phyloP scores from a whole-genome alignment of 1,140 invertebrate genomes.

The Calephelis nemesis region DNA sequence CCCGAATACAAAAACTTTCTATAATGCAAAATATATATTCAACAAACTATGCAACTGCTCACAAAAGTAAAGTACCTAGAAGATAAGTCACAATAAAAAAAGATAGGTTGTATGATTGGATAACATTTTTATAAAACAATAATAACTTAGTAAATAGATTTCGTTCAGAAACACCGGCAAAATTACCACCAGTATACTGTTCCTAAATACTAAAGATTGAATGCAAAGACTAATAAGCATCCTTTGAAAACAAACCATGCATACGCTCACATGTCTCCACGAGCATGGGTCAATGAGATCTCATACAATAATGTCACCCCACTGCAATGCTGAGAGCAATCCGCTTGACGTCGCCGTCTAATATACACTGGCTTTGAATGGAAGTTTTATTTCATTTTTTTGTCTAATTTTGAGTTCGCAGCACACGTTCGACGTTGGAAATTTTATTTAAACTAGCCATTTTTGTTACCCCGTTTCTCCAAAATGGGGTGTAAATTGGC shows the following conservation, averaged over 20 bases:
- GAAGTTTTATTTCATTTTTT: slow-evolving; percentile 52
- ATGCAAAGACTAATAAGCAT: neutral
- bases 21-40: too few relatives aligned
- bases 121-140: too few relatives aligned
- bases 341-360: slow-evolving; percentile 33
- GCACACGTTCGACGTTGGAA: slow-evolving; percentile 51
- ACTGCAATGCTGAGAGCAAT: slow-evolving; percentile 20
- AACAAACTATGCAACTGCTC: too few relatives aligned
- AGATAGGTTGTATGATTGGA: too few relatives aligned
- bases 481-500: neutral
- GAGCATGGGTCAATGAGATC: slow-evolving; percentile 12
- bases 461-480: neutral
- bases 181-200: too few relatives aligned
- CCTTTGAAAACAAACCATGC: neutral
- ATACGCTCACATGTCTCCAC: neutral
- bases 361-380: slow-evolving; percentile 62
- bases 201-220: too few relatives aligned
- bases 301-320: neutral
- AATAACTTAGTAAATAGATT: too few relatives aligned
- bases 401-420: slow-evolving; percentile 56
- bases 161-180: too few relatives aligned
- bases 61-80: too few relatives aligned
- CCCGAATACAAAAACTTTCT: too few relatives aligned
- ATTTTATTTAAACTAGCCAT: neutral
- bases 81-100: too few relatives aligned